Conservation (phyloP, 2,888 invertebrate genomes). For the Nomada ruficornis region DNA sequence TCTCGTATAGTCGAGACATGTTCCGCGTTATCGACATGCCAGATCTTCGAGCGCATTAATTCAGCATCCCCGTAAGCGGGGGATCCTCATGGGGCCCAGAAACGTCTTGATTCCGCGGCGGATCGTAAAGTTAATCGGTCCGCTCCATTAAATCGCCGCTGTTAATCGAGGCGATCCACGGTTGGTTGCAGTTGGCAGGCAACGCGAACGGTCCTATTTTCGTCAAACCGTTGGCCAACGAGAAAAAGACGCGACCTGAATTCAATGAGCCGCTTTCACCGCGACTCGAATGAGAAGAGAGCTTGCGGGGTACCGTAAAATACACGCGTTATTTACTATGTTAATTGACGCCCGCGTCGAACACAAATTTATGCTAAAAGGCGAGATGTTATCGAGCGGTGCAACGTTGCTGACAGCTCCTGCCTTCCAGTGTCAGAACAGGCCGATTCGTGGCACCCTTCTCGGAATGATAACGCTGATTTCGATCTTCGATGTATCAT, state of each 20-base stretch:
- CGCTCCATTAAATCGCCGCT: slow-evolving; percentile 63
- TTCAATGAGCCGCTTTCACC: slow-evolving; percentile 35
- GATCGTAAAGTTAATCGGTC: slow-evolving; percentile 68
- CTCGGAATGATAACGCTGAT: slow-evolving; percentile 69
- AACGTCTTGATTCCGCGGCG: slow-evolving; percentile 64
- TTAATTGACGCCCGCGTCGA: slow-evolving; percentile 81
- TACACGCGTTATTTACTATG: slow-evolving; percentile 78
- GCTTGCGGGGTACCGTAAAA: slow-evolving; percentile 52
- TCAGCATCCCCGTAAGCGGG: slow-evolving; percentile 34
- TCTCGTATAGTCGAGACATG: slow-evolving; percentile 45
- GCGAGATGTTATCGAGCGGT: slow-evolving; percentile 77
- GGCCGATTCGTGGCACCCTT: slow-evolving; percentile 31
- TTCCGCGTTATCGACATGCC: slow-evolving; percentile 51
- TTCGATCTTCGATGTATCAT: slow-evolving; percentile 62
- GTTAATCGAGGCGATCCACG: slow-evolving; percentile 56
- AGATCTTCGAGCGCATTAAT: slow-evolving; percentile 63
- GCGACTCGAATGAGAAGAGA: slow-evolving; percentile 6
- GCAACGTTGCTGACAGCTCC: slow-evolving; percentile 72
- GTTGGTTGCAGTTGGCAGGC: slow-evolving; percentile 9
- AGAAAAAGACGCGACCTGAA: background rate
- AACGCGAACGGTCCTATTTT: slow-evolving; percentile 43
- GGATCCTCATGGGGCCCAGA: slow-evolving; percentile 27
- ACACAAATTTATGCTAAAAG: slow-evolving; percentile 82
- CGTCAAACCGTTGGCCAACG: slow-evolving; percentile 43
- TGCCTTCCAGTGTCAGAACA: slow-evolving; percentile 62